A percentile compares a stretch with the other conserved stretches of the same genome.
phyloP scores from a whole-genome alignment of 1,140 invertebrate genomes.

The Sarcophaga peregrina region DNA sequence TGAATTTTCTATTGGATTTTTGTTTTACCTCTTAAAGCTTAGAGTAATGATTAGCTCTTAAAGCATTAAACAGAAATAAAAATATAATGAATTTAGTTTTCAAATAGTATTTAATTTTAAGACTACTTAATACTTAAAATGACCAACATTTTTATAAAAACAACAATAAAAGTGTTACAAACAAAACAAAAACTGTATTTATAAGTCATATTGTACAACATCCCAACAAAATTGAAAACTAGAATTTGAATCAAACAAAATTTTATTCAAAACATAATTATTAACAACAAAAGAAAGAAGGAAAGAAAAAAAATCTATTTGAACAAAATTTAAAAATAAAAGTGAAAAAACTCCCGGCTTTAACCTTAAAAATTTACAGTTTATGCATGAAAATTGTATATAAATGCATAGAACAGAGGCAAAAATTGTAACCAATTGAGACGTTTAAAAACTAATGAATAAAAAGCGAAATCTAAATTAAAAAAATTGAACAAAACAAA shows the following conservation, averaged over 20 bases:
- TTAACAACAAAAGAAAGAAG: not conserved
- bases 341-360: not conserved
- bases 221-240: not conserved
- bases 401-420: slow-evolving; percentile 16
- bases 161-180: not conserved
- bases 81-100: not conserved
- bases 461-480: not conserved
- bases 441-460: slow-evolving; percentile 5
- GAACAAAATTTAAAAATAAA: not conserved
- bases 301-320: not conserved
- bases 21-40: too few species aligned
- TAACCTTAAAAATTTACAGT: slow-evolving; percentile 21
- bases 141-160: not conserved
- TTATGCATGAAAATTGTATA: slow-evolving; percentile 30
- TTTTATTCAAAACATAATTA: not conserved
- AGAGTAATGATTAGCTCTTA: too few species aligned
- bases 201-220: not conserved
- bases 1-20: too few species aligned
- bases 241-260: not conserved
- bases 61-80: not conserved
- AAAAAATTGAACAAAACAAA: not conserved
- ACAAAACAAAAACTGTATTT: slow-evolving; percentile 32
- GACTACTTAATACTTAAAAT: not conserved
- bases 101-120: not conserved
- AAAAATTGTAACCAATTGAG: not conserved